phyloP scores from a whole-genome alignment of 2,797 vertebrate genomes.

The Sebastolobus alascanus region DNA sequence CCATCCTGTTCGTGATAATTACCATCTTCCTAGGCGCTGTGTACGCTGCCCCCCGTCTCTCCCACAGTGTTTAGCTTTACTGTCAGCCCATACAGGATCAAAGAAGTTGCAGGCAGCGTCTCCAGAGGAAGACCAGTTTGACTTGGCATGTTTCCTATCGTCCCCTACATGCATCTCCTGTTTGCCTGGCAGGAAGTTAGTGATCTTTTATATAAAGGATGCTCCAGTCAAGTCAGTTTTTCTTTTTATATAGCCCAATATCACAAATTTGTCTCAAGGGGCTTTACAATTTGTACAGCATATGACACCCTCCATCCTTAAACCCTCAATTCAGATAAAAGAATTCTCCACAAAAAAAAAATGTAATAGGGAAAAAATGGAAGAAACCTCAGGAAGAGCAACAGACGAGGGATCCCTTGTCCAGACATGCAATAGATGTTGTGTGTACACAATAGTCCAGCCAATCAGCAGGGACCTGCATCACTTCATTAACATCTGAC shows the following conservation, averaged over 20 bases:
- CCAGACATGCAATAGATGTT: not conserved
- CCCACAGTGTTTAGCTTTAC: constrained; percentile 44
- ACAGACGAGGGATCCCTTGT: not conserved
- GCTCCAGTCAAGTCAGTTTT: constrained; percentile 12
- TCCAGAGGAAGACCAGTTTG: constrained; percentile 44
- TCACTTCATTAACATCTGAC: not conserved
- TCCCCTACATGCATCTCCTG: constrained; percentile 2
- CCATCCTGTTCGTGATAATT: constrained; percentile 76
- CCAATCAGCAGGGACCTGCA: constrained; percentile 17
- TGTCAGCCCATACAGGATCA: constrained; percentile 55
- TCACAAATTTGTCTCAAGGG: not conserved
- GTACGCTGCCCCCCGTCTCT: constrained; percentile 25
- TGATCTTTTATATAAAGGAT: constrained; percentile 60
- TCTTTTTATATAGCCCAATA: not conserved
- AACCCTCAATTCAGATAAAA: not conserved
- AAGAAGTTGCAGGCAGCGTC: constrained; percentile 38
- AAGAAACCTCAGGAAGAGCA: not conserved
- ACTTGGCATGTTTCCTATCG: constrained; percentile 44
- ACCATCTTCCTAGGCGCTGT: constrained; percentile 61
- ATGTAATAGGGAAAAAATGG: no score
- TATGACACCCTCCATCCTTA: not conserved
- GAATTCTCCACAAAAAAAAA: not conserved
- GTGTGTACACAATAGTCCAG: not conserved
- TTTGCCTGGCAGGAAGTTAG: constrained; percentile 39
- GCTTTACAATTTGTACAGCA: not conserved